Percentiles rank a stretch among this genome's conserved stretches.
Evolutionary conservation across 2,797 vertebrate genomes (phyloP).

Genomic region (Cirrhinus mrigala): DNA sequence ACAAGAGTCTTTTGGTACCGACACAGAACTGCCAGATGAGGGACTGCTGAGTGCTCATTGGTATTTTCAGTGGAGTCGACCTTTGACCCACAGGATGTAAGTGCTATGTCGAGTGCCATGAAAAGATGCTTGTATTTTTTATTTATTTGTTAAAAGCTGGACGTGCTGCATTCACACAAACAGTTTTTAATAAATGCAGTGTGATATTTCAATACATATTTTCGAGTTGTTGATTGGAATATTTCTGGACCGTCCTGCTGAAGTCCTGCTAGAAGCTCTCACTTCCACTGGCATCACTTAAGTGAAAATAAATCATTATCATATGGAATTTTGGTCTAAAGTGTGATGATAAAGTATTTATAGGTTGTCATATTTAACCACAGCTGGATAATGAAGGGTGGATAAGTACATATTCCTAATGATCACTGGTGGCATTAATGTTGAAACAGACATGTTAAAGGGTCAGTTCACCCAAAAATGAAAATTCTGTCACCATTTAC

Average conservation of each 20-base stretch:
- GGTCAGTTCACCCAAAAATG: not conserved
- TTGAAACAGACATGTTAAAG: not conserved
- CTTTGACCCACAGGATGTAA: slow-evolving; percentile 36
- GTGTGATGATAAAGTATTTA: not conserved
- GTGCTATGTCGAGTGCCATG: not conserved
- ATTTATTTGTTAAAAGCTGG: slow-evolving; percentile 22
- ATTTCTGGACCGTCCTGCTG: not conserved
- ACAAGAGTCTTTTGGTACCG: slow-evolving; percentile 24
- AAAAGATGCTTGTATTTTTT: slow-evolving; percentile 11
- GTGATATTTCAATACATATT: slow-evolving; percentile 9
- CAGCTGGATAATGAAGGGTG: not conserved
- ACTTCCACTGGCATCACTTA: not conserved
- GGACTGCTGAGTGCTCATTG: slow-evolving; percentile 37
- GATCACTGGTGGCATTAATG: not conserved
- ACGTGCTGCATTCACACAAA: not conserved
- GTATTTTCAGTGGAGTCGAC: slow-evolving; percentile 29
- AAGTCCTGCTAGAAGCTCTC: not conserved
- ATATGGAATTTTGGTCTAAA: not conserved
- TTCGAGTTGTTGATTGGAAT: not conserved
- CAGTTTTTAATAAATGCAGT: not conserved
- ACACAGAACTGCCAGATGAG: slow-evolving; percentile 22
- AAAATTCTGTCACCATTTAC: too few species aligned
- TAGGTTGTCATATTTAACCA: not conserved
- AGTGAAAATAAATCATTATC: not conserved
- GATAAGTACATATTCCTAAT: not conserved